phyloP scores from a whole-genome alignment of 1,140 invertebrate genomes.

The Subanguina moxae region DNA sequence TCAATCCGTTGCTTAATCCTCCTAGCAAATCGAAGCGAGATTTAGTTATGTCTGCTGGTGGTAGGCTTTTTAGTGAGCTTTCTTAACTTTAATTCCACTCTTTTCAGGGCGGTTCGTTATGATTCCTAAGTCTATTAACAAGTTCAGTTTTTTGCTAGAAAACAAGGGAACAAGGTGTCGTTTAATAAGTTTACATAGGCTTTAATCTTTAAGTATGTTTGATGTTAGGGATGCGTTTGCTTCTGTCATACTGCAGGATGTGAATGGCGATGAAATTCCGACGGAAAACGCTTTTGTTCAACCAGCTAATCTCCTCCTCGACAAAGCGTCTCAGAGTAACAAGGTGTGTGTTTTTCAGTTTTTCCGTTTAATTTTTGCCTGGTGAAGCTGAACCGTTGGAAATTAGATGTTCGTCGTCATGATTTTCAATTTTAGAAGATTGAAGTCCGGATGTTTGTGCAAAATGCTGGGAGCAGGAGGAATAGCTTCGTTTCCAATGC shows the following conservation, averaged over 20 bases:
- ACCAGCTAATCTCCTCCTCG: neutral
- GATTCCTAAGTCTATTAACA: neutral
- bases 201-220: too few species aligned
- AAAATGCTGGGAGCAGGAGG: neutral
- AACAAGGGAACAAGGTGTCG: constrained; percentile 1
- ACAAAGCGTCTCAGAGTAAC: neutral
- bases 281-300: constrained; percentile 1
- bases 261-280: neutral
- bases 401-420: too few species aligned
- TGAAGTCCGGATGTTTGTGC: constrained; percentile 6
- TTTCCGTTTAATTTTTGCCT: too few species aligned
- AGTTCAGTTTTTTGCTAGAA: neutral
- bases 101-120: neutral
- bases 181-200: neutral
- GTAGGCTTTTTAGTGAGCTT: neutral
- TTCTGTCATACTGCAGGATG: neutral
- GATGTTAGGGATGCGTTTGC: neutral
- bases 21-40: neutral
- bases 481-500: neutral
- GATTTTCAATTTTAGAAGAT: neutral
- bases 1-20: neutral
- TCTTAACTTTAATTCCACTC: neutral
- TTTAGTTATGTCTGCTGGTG: neutral
- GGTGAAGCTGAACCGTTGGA: too few species aligned
- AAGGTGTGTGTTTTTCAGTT: neutral